Evolutionary conservation across 2,113 vertebrate species (phyloP).

Genomic region (Grus americana): DNA sequence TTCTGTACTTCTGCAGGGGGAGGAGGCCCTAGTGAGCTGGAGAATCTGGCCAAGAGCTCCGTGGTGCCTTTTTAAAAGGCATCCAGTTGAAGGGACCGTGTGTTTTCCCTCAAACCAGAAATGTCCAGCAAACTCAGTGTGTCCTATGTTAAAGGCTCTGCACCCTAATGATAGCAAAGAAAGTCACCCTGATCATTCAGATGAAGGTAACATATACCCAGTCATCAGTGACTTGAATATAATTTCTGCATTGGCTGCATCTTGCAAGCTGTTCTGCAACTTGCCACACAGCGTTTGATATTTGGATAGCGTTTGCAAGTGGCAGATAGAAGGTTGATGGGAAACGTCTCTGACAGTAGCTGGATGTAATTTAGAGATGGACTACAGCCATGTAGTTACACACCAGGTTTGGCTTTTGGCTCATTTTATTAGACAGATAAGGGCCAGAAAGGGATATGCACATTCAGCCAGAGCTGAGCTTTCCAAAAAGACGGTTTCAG

Average conservation of each 20-base stretch:
- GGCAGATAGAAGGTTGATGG: neutral
- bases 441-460: neutral
- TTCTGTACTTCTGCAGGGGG: neutral
- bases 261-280: neutral
- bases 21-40: neutral
- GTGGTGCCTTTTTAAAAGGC: neutral
- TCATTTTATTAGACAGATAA: neutral
- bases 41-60: neutral
- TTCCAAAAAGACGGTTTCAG: neutral
- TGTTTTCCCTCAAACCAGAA: neutral
- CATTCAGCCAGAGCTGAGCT: neutral
- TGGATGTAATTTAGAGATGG: conserved; percentile 3
- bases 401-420: neutral
- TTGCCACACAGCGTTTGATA: neutral
- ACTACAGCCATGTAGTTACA: neutral
- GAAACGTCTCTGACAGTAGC: neutral
- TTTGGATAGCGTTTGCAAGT: neutral
- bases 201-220: neutral
- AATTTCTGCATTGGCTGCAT: neutral
- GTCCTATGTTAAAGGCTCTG: neutral
- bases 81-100: neutral
- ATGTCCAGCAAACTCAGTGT: neutral
- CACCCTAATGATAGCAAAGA: neutral
- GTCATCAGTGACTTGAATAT: neutral
- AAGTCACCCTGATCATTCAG: neutral